A percentile compares a stretch with the other conserved stretches of the same genome.
phyloP scores from a whole-genome alignment of 2,113 vertebrate genomes.

The Acrocephalus arundinaceus region DNA sequence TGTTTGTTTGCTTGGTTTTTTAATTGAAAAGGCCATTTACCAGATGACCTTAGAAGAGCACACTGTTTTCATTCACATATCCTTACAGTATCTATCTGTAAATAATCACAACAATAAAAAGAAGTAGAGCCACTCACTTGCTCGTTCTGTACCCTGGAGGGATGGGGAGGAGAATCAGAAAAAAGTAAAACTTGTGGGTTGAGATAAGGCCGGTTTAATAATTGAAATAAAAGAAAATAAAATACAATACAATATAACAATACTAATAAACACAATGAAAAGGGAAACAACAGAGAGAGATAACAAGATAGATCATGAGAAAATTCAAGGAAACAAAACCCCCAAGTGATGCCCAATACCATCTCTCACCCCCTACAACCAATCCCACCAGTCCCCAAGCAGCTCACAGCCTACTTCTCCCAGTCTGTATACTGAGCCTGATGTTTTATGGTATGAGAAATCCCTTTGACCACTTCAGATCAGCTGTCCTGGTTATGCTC shows the following conservation, averaged over 20 bases:
- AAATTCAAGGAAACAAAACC: not conserved
- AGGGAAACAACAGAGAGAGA: not conserved
- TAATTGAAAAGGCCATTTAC: not conserved
- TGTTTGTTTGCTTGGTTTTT: not conserved
- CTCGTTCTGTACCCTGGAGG: too few species aligned
- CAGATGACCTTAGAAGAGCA: not conserved
- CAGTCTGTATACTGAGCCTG: not conserved
- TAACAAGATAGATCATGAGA: not conserved
- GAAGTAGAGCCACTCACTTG: not conserved
- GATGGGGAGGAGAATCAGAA: not conserved
- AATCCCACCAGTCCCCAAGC: not conserved
- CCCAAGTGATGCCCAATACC: not conserved
- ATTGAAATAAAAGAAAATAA: not conserved
- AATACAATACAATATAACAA: not conserved
- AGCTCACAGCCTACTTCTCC: not conserved
- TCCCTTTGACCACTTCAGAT: not conserved
- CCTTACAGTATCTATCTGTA: not conserved
- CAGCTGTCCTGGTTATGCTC: not conserved
- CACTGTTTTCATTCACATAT: not conserved
- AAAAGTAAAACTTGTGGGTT: not conserved
- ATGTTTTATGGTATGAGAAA: not conserved
- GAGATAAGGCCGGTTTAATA: not conserved
- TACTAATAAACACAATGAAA: not conserved
- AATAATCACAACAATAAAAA: not conserved
- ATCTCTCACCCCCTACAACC: fast-evolving